Conservation (phyloP, 2,888 invertebrate genomes). For the Creontiades dilutus region DNA sequence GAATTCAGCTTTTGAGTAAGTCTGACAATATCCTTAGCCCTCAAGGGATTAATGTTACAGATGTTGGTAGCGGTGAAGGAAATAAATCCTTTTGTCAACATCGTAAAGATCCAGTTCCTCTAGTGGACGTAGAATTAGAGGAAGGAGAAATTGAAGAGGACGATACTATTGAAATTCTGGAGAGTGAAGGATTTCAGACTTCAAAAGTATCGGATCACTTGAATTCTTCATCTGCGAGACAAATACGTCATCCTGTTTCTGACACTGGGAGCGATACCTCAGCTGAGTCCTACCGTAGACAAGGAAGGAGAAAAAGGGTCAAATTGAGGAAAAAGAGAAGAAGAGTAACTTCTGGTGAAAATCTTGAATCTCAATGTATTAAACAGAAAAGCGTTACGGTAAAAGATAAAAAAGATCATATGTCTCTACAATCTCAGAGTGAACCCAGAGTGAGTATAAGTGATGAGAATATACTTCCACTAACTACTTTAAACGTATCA, state of each 20-base stretch:
- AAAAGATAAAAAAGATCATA: too few relatives aligned
- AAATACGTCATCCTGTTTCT: background rate
- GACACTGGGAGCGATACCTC: background rate
- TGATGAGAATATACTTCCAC: background rate
- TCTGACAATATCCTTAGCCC: background rate
- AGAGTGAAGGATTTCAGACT: background rate
- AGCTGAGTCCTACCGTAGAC: background rate
- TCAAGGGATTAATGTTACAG: background rate
- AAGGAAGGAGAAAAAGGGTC: background rate
- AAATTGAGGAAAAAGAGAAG: background rate
- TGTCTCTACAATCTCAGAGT: background rate
- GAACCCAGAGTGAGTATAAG: background rate
- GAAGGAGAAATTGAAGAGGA: constrained; percentile 43
- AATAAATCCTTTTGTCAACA: background rate
- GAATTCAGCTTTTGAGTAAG: background rate
- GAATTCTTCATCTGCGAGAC: background rate
- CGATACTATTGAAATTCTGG: background rate
- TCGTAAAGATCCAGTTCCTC: background rate
- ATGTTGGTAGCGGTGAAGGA: background rate
- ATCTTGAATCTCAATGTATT: too few relatives aligned
- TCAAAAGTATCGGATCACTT: background rate
- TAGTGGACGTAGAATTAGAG: constrained; percentile 15
- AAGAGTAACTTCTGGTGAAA: background rate
- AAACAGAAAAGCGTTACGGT: too few relatives aligned
- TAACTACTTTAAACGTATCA: background rate